These are phyloP conservation scores for Syngnathus rostellatus DNA, from an alignment of 2,797 vertebrate genomes.

Conservation along the genomic window DNA sequence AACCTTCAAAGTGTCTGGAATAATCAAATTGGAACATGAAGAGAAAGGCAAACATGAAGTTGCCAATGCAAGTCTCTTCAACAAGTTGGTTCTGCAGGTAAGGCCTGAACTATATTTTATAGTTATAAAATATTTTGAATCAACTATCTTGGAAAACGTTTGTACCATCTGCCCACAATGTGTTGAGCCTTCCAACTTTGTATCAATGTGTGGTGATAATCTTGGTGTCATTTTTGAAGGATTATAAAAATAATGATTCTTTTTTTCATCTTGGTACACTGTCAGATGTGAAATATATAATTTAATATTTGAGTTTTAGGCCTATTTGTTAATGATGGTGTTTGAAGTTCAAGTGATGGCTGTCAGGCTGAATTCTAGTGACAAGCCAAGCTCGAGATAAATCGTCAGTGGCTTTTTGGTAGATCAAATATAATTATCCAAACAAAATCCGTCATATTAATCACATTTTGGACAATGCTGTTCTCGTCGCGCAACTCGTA, in stretches of 20 bases:
- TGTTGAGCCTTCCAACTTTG: constrained; percentile 1
- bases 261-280: constrained; percentile 20
- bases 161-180: constrained; percentile 4
- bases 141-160: background rate
- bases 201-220: constrained; percentile 8
- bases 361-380: constrained; percentile 49
- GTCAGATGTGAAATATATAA: constrained; percentile 23
- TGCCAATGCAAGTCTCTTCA: no score
- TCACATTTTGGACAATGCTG: constrained; percentile 51
- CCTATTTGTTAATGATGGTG: constrained; percentile 58
- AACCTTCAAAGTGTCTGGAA: no score
- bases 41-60: no score
- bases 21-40: no score
- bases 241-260: constrained; percentile 40
- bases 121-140: constrained; percentile 5
- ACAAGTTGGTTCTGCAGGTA: no score
- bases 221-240: constrained; percentile 33
- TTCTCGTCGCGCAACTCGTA: constrained; percentile 31
- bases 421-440: constrained; percentile 68
- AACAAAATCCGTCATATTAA: constrained; percentile 58
- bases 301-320: constrained; percentile 43
- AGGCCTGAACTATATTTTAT: background rate
- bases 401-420: constrained; percentile 59
- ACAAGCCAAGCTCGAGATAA: constrained; percentile 43
- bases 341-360: constrained; percentile 58